Evolutionary conservation across 2,888 invertebrate genomes (phyloP).

Genomic region (Orthosia cruda): DNA sequence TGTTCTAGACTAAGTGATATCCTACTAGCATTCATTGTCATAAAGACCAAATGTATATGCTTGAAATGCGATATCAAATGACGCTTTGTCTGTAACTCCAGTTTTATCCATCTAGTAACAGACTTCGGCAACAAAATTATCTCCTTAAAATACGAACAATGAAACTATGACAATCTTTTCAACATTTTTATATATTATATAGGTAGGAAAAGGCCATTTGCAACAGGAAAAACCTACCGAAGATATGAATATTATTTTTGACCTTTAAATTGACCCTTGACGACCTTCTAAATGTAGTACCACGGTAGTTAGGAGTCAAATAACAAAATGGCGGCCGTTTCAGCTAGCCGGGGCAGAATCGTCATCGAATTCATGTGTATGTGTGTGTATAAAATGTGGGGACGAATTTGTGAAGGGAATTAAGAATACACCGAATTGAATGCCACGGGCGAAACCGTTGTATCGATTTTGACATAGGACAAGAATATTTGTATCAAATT

Average conservation of each 20-base stretch:
- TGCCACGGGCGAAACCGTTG: neutral
- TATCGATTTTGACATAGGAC: neutral
- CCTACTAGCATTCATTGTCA: too few relatives aligned
- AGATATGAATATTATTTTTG: constrained; percentile 19
- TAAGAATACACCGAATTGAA: constrained; percentile 6
- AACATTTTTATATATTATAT: neutral
- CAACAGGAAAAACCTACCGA: neutral
- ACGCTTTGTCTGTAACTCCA: too few relatives aligned
- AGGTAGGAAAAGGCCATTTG: neutral
- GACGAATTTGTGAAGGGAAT: constrained; percentile 15
- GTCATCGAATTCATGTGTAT: constrained; percentile 1
- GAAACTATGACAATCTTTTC: constrained; percentile 1
- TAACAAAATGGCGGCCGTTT: constrained; percentile 30
- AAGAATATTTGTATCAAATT: neutral
- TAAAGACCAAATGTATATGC: too few relatives aligned
- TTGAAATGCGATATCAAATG: too few relatives aligned
- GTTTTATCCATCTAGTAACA: neutral
- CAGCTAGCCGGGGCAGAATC: neutral
- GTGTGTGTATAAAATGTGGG: neutral
- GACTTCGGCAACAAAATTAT: neutral
- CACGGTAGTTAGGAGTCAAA: constrained; percentile 8
- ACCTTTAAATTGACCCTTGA: constrained; percentile 28
- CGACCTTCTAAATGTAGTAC: constrained; percentile 20
- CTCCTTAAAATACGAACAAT: neutral
- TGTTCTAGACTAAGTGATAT: too few relatives aligned